phyloP scores from a whole-genome alignment of 2,797 vertebrate genomes.

The Harpagifer antarcticus region DNA sequence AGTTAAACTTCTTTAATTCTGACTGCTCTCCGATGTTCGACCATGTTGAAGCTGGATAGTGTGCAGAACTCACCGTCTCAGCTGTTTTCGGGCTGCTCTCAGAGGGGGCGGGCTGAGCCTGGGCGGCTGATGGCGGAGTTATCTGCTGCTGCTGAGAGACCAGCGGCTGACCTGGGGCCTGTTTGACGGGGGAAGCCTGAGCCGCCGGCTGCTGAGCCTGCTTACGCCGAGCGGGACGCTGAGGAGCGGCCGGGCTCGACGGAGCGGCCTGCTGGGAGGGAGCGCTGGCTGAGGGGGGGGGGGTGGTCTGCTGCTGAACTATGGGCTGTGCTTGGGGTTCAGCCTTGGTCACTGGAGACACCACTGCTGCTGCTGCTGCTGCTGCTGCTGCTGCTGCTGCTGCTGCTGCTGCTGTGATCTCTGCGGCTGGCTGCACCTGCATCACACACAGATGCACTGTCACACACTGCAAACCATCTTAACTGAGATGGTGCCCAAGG shows the following conservation, averaged over 20 bases:
- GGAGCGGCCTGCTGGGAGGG: constrained; percentile 75
- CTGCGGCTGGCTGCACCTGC: constrained; percentile 76
- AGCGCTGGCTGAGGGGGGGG: constrained; percentile 44
- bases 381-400: constrained; percentile 75
- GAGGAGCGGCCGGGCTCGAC: constrained; percentile 83
- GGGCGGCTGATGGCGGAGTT: constrained; percentile 49
- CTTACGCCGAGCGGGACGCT: constrained; percentile 84
- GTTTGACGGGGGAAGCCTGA: constrained; percentile 64
- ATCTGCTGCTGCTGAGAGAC: constrained; percentile 52
- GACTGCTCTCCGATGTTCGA: constrained; percentile 5
- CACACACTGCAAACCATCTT: neutral
- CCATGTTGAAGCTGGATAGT: constrained; percentile 8
- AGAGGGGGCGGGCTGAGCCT: constrained; percentile 37
- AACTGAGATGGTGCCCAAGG: neutral
- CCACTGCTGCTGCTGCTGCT: constrained; percentile 70
- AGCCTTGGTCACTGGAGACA: constrained; percentile 62
- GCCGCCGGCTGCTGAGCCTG: constrained; percentile 63
- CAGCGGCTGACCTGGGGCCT: constrained; percentile 36
- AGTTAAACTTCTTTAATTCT: neutral
- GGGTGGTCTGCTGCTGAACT: constrained; percentile 63
- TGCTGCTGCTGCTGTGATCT: constrained; percentile 63
- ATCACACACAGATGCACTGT: constrained; percentile 49
- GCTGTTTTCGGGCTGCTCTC: constrained; percentile 67
- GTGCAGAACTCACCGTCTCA: constrained; percentile 61
- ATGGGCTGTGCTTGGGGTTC: constrained; percentile 75